Percentiles rank a stretch among this genome's conserved stretches.
Evolutionary conservation across 2,797 vertebrate species (phyloP).

Genomic region (Periparus ater): DNA sequence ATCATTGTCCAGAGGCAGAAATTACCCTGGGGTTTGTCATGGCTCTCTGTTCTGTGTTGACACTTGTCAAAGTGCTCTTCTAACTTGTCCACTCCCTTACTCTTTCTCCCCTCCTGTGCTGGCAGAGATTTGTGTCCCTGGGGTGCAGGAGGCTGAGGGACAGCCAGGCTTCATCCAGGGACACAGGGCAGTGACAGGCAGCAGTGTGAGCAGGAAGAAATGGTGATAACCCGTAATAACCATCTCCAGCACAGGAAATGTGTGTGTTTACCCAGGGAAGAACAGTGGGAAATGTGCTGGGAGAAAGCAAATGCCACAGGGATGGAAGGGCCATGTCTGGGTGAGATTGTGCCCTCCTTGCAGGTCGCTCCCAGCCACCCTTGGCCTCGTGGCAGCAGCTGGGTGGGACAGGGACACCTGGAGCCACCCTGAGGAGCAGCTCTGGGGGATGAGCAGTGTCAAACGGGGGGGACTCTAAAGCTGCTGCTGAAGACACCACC

Average conservation of each 20-base stretch:
- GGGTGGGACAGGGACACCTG: neutral
- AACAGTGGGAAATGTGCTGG: neutral
- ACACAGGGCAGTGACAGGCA: neutral
- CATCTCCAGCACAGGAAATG: neutral
- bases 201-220: neutral
- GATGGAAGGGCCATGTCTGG: fast-evolving
- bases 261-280: neutral
- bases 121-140: neutral
- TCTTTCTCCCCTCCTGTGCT: neutral
- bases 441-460: neutral
- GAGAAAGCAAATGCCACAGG: neutral
- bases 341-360: neutral
- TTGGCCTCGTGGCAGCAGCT: too few relatives aligned
- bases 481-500: neutral
- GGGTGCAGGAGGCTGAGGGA: neutral
- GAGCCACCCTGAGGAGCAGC: fast-evolving
- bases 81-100: neutral
- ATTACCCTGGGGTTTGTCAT: neutral
- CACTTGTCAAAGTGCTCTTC: neutral
- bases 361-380: neutral
- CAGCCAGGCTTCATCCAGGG: neutral
- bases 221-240: neutral
- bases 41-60: neutral
- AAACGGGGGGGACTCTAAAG: fast-evolving
- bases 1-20: neutral